These are phyloP conservation scores for Coreius guichenoti DNA, from an alignment of 2,797 vertebrate genomes.

Conservation along the genomic window DNA sequence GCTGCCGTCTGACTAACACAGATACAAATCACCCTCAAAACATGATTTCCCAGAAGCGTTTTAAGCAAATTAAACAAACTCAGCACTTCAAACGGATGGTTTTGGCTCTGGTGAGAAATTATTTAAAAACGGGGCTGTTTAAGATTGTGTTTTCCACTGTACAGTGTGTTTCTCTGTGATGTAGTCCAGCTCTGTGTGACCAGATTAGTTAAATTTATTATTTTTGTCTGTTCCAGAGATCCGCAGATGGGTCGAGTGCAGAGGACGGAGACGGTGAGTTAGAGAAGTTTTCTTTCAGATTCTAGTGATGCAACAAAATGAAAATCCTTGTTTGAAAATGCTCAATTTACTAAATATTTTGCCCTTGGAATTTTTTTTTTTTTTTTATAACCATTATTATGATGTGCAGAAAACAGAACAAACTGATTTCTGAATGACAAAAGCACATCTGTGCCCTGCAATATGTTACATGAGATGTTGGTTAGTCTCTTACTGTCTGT, in stretches of 20 bases:
- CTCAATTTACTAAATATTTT: background rate
- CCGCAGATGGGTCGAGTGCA: conserved; percentile 94
- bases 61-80: background rate
- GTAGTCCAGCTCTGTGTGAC: too few relatives aligned
- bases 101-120: background rate
- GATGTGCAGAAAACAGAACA: background rate
- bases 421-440: too few relatives aligned
- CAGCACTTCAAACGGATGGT: too few relatives aligned
- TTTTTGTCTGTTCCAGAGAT: conserved; percentile 83
- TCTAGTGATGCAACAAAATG: background rate
- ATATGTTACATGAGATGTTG: background rate
- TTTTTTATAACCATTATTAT: background rate
- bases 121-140: background rate
- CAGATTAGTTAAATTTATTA: background rate
- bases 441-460: background rate
- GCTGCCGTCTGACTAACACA: background rate
- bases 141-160: background rate
- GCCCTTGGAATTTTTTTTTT: too few relatives aligned
- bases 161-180: background rate
- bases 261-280: conserved; percentile 93
- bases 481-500: background rate
- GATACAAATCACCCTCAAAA: conserved; percentile 9
- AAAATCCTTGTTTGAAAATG: background rate
- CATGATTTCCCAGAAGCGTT: background rate
- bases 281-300: background rate